These are phyloP conservation scores for Muricea muricata DNA, from an alignment of 92 coral and sea anemone genomes.

Conservation along the genomic window DNA sequence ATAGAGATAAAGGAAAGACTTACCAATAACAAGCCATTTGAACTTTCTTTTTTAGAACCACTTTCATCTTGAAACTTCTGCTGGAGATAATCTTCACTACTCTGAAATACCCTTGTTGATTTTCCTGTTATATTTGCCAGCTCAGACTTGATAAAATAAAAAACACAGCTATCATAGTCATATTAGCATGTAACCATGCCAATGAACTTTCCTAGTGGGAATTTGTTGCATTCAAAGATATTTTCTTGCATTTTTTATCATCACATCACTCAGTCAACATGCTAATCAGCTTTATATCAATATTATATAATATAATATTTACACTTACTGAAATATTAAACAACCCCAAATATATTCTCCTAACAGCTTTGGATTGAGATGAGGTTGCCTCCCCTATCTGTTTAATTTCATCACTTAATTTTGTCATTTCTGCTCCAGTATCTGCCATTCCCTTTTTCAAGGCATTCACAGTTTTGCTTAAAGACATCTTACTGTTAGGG, in stretches of 20 bases:
- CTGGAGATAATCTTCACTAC: not conserved
- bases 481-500: not conserved
- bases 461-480: constrained; percentile 15
- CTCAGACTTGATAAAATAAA: constrained; percentile 10
- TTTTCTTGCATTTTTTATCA: too few species aligned
- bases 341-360: constrained; percentile 4
- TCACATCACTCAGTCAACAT: too few species aligned
- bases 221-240: too few species aligned
- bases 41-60: not conserved
- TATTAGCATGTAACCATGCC: too few species aligned
- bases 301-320: too few species aligned
- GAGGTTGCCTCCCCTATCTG: constrained; percentile 7
- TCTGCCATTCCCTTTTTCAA: constrained; percentile 49
- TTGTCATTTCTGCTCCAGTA: constrained; percentile 48
- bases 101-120: not conserved
- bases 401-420: constrained; percentile 37
- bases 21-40: not conserved
- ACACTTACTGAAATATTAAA: constrained; percentile 38
- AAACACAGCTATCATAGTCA: too few species aligned
- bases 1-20: not conserved
- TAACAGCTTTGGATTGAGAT: constrained; percentile 9
- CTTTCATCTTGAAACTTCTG: not conserved
- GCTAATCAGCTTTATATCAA: too few species aligned
- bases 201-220: too few species aligned
- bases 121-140: constrained; percentile 37